phyloP scores from a whole-genome alignment of 2,888 invertebrate species.

The Cepaea hortensis region DNA sequence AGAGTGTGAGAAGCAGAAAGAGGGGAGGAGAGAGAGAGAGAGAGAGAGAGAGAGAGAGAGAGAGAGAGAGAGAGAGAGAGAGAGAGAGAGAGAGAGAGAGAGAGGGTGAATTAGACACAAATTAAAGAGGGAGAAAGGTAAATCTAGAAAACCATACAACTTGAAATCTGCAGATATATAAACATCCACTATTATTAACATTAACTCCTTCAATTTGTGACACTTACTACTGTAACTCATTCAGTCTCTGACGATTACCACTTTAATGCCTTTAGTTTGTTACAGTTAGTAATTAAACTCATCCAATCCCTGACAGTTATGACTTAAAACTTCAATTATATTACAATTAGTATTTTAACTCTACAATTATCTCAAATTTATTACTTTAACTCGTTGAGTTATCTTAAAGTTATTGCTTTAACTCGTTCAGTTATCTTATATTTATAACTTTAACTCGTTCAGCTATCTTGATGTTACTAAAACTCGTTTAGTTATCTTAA shows the following conservation, averaged over 20 bases:
- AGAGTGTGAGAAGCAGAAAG: neutral
- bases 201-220: too few species aligned
- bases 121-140: neutral
- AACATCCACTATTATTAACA: too few species aligned
- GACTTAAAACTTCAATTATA: too few species aligned
- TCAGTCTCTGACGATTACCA: too few species aligned
- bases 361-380: neutral
- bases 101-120: neutral
- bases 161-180: too few species aligned
- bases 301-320: too few species aligned
- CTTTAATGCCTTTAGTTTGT: too few species aligned
- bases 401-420: neutral
- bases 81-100: neutral
- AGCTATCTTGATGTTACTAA: too few species aligned
- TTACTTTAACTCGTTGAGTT: neutral
- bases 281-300: too few species aligned
- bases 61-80: neutral
- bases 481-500: too few species aligned
- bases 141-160: neutral
- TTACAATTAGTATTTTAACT: neutral
- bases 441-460: neutral
- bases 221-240: too few species aligned
- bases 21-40: neutral
- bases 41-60: neutral
- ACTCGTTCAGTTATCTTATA: neutral